Percentiles rank a stretch among this genome's conserved stretches.
phyloP scores from a whole-genome alignment of 92 coral and sea anemone genomes.

The Parazoanthus swiftii region DNA sequence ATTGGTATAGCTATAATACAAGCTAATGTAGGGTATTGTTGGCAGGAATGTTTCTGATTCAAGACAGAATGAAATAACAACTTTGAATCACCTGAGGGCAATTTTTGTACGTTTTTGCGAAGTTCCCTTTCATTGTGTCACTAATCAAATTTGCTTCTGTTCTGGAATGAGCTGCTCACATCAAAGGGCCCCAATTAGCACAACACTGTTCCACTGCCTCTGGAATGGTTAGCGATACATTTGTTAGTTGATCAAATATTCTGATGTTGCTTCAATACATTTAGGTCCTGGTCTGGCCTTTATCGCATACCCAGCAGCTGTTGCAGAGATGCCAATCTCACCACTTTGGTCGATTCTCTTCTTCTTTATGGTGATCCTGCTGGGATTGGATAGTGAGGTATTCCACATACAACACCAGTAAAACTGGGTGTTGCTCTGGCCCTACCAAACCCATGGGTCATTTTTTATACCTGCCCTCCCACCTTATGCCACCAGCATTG shows the following conservation, averaged over 20 bases:
- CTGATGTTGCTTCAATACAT: constrained; percentile 47
- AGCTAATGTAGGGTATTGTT: constrained; percentile 2
- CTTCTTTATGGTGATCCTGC: constrained; percentile 97
- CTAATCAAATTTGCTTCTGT: not conserved
- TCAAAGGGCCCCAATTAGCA: not conserved
- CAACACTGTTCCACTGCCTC: constrained; percentile 19
- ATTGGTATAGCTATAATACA: not conserved
- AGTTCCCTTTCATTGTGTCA: not conserved
- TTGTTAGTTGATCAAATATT: constrained; percentile 32
- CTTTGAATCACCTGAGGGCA: not conserved
- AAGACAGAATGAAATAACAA: not conserved
- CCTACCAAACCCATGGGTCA: constrained; percentile 7
- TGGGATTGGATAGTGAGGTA: constrained; percentile 99
- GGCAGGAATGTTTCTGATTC: constrained; percentile 25
- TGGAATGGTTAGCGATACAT: constrained; percentile 9
- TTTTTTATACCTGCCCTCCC: not conserved
- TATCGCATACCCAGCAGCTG: constrained; percentile 98
- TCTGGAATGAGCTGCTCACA: not conserved
- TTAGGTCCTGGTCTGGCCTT: constrained; percentile 99
- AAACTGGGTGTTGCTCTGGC: constrained; percentile 40
- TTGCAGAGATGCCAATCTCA: constrained; percentile 94
- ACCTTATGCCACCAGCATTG: not conserved
- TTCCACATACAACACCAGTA: constrained; percentile 42
- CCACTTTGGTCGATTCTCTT: constrained; percentile 98
- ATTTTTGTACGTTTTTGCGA: not conserved